Percentiles rank a stretch among this genome's conserved stretches.
phyloP scores from a whole-genome alignment of 2,113 vertebrate species.

The Nerophis lumbriciformis region DNA sequence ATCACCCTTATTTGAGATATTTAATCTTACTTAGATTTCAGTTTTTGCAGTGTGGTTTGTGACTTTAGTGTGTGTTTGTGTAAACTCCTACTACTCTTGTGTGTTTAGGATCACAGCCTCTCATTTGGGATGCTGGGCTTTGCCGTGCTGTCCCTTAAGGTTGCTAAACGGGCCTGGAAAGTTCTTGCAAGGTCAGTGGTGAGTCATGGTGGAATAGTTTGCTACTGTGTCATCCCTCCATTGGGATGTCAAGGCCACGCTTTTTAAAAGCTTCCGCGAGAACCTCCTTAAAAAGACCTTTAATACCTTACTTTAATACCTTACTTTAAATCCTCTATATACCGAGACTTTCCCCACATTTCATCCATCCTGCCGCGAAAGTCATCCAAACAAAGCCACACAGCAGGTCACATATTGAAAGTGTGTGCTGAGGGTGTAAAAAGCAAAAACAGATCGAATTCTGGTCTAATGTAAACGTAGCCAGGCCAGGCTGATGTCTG shows the following conservation, averaged over 20 bases:
- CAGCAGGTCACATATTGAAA: conserved; percentile 60
- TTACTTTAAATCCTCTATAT: conserved; percentile 13
- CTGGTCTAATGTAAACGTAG: conserved; percentile 55
- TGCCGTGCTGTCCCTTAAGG: conserved; percentile 36
- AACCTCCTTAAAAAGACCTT: not conserved
- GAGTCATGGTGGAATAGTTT: conserved; percentile 48
- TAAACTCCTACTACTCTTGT: conserved; percentile 22
- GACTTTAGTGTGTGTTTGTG: conserved; percentile 6
- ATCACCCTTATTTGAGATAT: too few species aligned
- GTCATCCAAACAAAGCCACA: conserved; percentile 55
- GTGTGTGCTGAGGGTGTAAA: conserved; percentile 44
- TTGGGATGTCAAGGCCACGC: conserved; percentile 43
- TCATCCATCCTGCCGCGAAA: conserved; percentile 24
- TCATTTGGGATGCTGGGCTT: conserved; percentile 9
- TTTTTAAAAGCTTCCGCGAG: conserved; percentile 35
- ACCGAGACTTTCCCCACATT: conserved; percentile 17
- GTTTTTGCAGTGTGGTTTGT: too few species aligned
- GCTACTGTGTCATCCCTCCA: conserved; percentile 56
- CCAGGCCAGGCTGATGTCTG: conserved; percentile 66
- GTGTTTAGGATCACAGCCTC: conserved; percentile 35
- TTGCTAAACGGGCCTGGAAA: conserved; percentile 43
- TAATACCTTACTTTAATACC: not conserved
- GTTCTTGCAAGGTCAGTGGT: conserved; percentile 52
- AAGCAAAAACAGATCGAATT: conserved; percentile 52
- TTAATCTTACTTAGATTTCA: too few species aligned